Conservation (phyloP, 2,888 invertebrate species). For the Lithophane socia region DNA sequence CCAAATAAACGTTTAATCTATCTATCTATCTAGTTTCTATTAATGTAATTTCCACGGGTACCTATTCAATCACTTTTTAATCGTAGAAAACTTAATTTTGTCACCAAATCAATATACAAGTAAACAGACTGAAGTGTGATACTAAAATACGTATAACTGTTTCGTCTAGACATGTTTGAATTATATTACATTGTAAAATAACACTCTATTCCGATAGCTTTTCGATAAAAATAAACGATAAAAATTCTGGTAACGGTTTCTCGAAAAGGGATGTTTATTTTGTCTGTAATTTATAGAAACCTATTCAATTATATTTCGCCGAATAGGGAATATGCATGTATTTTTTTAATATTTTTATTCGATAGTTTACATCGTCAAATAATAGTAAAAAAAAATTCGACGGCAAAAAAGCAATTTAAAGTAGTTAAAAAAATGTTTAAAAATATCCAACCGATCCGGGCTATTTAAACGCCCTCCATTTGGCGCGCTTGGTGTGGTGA, state of each 20-base stretch:
- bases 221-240: conserved; percentile 15
- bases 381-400: no score
- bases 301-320: conserved; percentile 11
- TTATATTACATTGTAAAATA: conserved; percentile 48
- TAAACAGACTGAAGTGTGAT: conserved; percentile 31
- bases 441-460: no score
- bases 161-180: conserved; percentile 53
- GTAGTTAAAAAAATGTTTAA: no score
- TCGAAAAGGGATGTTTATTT: not conserved
- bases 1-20: no score
- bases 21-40: no score
- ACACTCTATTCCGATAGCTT: conserved; percentile 28
- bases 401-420: no score
- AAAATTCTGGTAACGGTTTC: conserved; percentile 14
- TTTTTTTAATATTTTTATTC: no score
- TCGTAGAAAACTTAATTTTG: conserved; percentile 17
- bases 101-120: conserved; percentile 32
- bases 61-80: not conserved
- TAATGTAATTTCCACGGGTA: not conserved
- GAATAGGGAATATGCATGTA: no score
- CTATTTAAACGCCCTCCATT: no score
- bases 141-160: conserved; percentile 58
- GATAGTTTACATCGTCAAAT: no score
- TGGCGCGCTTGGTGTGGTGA: no score
- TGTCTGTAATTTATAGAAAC: not conserved